These are phyloP conservation scores for Octodon degus DNA, from an alignment of 2,113 vertebrate genomes.

Conservation along the genomic window DNA sequence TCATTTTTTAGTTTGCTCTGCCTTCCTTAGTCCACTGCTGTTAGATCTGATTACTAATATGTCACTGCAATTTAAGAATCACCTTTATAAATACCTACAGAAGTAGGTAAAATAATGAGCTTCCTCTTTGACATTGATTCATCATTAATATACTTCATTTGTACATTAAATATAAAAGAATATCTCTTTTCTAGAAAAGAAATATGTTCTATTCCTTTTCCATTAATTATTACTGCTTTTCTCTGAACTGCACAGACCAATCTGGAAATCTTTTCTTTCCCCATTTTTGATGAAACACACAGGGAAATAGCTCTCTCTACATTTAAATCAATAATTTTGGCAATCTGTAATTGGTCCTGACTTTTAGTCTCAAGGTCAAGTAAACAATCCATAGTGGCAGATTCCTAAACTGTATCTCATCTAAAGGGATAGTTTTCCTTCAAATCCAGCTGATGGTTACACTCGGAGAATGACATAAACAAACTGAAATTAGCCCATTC, in stretches of 20 bases:
- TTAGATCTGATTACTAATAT: background rate
- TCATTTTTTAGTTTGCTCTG: background rate
- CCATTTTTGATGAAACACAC: background rate
- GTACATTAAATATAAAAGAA: background rate
- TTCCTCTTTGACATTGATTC: background rate
- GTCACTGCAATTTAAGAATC: background rate
- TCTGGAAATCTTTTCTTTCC: background rate
- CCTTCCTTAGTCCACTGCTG: background rate
- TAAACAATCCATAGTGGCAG: fast-evolving
- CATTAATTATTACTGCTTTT: background rate
- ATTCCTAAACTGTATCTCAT: background rate
- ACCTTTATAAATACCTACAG: background rate
- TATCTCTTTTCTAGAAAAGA: background rate
- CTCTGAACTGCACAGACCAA: background rate
- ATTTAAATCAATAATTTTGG: background rate
- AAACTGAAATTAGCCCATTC: background rate
- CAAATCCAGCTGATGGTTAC: background rate
- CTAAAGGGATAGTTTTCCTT: background rate
- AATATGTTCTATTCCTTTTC: background rate
- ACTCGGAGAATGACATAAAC: background rate
- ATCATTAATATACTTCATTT: background rate
- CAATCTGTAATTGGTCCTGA: background rate
- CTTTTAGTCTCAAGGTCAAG: background rate
- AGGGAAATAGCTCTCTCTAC: background rate
- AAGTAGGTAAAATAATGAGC: background rate